A percentile compares a stretch with the other conserved stretches of the same genome.
phyloP scores from a whole-genome alignment of 2,113 vertebrate species.

The Argyrosomus japonicus region DNA sequence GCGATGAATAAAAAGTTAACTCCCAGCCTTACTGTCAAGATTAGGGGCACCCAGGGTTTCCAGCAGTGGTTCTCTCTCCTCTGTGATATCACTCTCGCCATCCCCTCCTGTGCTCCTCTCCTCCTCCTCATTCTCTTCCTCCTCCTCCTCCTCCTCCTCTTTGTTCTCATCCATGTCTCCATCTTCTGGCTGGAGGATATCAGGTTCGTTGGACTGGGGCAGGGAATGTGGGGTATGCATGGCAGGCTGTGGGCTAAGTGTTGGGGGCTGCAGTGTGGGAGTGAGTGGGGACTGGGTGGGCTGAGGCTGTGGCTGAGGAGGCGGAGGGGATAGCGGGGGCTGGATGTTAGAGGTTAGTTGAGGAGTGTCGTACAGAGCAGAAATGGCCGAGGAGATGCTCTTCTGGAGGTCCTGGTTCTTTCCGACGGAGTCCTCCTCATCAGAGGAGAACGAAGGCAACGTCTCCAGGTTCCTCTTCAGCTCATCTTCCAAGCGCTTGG shows the following conservation, averaged over 20 bases:
- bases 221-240: constrained; percentile 72
- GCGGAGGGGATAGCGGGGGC: constrained; percentile 57
- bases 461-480: constrained; percentile 95
- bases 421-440: constrained; percentile 93
- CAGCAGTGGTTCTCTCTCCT: constrained; percentile 67
- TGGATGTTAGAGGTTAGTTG: constrained; percentile 83
- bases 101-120: constrained; percentile 64
- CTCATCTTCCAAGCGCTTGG: constrained; percentile 92
- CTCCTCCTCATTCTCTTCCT: constrained; percentile 52
- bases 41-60: constrained; percentile 76
- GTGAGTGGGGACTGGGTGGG: constrained; percentile 68
- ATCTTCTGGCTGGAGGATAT: constrained; percentile 76
- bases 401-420: constrained; percentile 97
- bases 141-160: constrained; percentile 64
- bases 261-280: constrained; percentile 70
- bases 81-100: constrained; percentile 63
- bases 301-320: constrained; percentile 73
- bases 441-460: constrained; percentile 92
- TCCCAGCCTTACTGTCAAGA: constrained; percentile 72
- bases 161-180: constrained; percentile 68
- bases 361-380: constrained; percentile 91
- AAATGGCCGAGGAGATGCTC: constrained; percentile 95
- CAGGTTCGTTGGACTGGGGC: constrained; percentile 74
- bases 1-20: constrained; percentile 1
- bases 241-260: constrained; percentile 76